A percentile compares a stretch with the other conserved stretches of the same genome.
phyloP scores from a whole-genome alignment of 2,797 vertebrate species.

The Cryptoblepharus egeriae region DNA sequence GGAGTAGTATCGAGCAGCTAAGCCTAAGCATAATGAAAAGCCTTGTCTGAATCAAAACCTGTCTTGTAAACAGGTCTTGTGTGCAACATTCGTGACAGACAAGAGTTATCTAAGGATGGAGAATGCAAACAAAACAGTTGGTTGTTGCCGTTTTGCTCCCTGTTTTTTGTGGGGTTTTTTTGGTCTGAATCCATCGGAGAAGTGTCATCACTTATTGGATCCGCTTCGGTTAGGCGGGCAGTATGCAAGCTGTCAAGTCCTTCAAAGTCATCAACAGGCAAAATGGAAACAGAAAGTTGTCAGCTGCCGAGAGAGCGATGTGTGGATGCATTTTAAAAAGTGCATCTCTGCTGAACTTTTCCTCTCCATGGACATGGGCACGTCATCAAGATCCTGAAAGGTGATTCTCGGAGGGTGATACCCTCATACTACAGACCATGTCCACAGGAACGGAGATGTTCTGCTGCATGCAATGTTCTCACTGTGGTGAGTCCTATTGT shows the following conservation, averaged over 20 bases:
- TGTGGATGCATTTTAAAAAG: not conserved
- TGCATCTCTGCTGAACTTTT: not conserved
- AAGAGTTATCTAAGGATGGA: not conserved
- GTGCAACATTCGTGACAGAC: not conserved
- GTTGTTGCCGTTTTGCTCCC: not conserved
- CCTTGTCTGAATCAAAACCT: constrained; percentile 7
- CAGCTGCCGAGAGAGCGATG: not conserved
- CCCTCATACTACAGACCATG: not conserved
- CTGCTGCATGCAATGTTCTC: too few relatives aligned
- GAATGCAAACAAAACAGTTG: not conserved
- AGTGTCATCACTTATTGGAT: not conserved
- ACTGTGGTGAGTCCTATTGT: too few relatives aligned
- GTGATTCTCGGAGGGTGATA: not conserved
- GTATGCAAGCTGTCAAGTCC: not conserved
- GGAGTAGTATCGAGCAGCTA: constrained; percentile 35
- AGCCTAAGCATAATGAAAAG: constrained; percentile 28
- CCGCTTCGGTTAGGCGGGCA: not conserved
- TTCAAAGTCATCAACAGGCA: not conserved
- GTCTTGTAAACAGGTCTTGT: constrained; percentile 37
- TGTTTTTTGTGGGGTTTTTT: not conserved
- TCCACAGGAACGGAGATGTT: not conserved
- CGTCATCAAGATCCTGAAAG: not conserved
- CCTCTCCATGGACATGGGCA: not conserved
- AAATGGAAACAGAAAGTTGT: not conserved
- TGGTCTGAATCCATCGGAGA: not conserved